Evolutionary conservation across 2,888 invertebrate species (phyloP), one percentile per base, ranked within the genome.

Genomic region (Rotaria magnacalcarata): DNA sequence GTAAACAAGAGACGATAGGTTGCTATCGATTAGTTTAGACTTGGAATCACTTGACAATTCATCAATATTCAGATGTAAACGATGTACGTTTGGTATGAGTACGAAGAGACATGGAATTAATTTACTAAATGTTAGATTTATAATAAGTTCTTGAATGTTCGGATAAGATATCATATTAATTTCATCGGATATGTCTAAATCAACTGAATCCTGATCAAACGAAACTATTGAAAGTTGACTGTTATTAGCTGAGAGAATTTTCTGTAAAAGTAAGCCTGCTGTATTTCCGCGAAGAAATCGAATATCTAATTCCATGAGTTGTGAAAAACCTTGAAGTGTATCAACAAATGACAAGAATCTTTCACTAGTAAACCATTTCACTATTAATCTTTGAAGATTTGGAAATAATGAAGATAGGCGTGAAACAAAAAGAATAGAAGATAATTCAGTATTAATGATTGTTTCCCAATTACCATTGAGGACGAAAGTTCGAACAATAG

Each of bases 401-500:
- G 67, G 67, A 67, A 67, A 67, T 67, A 67, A 19, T 19, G 6
- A 16, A 5, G 67, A 34, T 7, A 67, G 6, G 34, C 0, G 67
- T 34, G 67, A 67, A 2, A 6, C 19, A 67, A 67, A 67, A 0
- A 67, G 67, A 67, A 34, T 4, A 67, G 34, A 41, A 27, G 34
- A 34, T 67, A 67, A 34, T 2, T 67, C 34, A 0, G 19, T 41
- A 67, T 34, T 27, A 3, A 67, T 67, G 14, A 67, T 67, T 19
- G 67, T 67, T 67, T 67, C 67, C 67, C 67, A 67, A 67, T 67
- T 67, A 19, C 34, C 67, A 67, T 67, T 67, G 34, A 67, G 67
- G 19, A 67, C 34, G 34, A 67, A 67, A 5, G 67, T 34, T 67
- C 34, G 67, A 67, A 67, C 34, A 27, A 16, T 6, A 67, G 4